Base-by-base conservation (phyloP, 2,888 invertebrate species). In the Odontocolon sp. region DNA sequence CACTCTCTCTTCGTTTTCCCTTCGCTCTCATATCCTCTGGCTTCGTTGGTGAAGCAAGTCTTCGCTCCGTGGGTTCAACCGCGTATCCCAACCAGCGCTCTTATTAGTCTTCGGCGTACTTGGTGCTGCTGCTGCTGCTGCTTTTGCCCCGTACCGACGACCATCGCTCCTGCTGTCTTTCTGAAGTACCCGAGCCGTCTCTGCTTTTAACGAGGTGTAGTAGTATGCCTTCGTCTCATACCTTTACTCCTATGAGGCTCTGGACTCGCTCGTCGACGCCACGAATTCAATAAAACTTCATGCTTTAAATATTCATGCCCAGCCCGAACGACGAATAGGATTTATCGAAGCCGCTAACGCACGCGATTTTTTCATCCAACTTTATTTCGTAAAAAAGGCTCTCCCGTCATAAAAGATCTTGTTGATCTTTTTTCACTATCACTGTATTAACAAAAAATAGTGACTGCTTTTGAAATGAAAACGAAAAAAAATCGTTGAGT, bases 261-360 rank as follows among this genome's bases (percentile, higher is more conserved):
- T n/a, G 16, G 8, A 56, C 45, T 63, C 63, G 33, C 56, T 40
- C 45, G 5, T 21, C 74, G 59, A 54, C 61, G 14, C 61, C 61
- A 18, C 42, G 47, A 63, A 69, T 74, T 69, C 68, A 56, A 69
- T 74, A 64, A 74, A 74, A 74, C 63, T 63, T 63, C 23, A 38
- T 47, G 68, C 68, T 63, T 69, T 74, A 57, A 74, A 74, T 74
- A 74, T 74, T 74, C 74, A 69, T 74, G 63, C 52, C 28, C 16
- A 9, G 4, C 23, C 56, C 23, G 40, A 47, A 40, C 18, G 56
- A 38, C 47, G 68, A 63, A 67, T 67, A 54, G 47, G 18, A 74
- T 74, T 68, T 68, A 63, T 56, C 47, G 61, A 40, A 42, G 28
- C 33, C 50, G 57, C 45, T 42, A 42, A 54, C 61, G 28, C 42